Evolutionary conservation across 2,113 vertebrate species (phyloP), one percentile per base, ranked within the genome.

Genomic region (Xenopus borealis): DNA sequence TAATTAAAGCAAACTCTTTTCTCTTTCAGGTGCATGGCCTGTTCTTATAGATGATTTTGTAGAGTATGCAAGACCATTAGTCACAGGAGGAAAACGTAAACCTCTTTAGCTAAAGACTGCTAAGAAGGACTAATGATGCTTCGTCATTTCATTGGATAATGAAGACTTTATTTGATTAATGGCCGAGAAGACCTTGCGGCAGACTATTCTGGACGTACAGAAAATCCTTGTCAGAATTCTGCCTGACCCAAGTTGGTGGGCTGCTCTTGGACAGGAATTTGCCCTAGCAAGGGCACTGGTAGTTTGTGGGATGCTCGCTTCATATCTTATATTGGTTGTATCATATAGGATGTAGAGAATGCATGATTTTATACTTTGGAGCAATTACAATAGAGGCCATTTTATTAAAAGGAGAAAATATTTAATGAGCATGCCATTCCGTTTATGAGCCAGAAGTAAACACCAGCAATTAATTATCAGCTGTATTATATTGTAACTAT

Each of bases 21-120:
- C 76, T 76, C 62, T 45, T 80, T 73, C 71, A 98, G 97, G 96
- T 79, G 96, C 94, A 0, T 98, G 97, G 95, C 96, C 96, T 10
- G 96, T 98, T 80, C 95, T 98, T 70, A 97, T 95, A 87, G 96
- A 97, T 78, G 96, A 97, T 81, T 98, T 98, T 88, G 94, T 97
- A 87, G 96, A 98, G 81, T 98, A 94, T 1, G 95, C 95, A 62
- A 91, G 95, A 84, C 95, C 95, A 8, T 93, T 96, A 65, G 92
- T 98, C 84, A 93, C 93, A 23, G 93, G 94, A 86, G 91, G 90
- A 74, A 96, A 94, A 79, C 92, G 74, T 79, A 91, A 93, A 91
- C 89, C 87, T 85, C 86, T 85, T 81, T 91, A 85, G 84, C 82
- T 13, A 58, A 71, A 71, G 66, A 47, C 16, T 57, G 76, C 12